phyloP scores from a whole-genome alignment of 2,113 vertebrate species.

The Chloebia gouldiae region DNA sequence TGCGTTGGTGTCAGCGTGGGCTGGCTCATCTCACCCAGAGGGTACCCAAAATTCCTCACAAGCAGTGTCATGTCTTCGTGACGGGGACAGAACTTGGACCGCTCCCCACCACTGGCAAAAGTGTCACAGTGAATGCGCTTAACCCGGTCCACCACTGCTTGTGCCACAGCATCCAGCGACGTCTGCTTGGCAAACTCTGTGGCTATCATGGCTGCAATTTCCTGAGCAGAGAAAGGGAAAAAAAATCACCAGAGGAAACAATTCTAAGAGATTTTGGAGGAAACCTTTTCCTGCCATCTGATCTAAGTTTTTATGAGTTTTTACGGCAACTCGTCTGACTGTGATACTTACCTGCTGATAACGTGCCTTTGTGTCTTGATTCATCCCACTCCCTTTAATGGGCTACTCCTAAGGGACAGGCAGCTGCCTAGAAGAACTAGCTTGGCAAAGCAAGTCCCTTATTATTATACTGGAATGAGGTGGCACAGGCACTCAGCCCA shows the following conservation, averaged over 20 bases:
- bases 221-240: slow-evolving; percentile 61
- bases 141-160: slow-evolving; percentile 94
- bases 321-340: neutral
- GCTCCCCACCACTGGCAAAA: slow-evolving; percentile 87
- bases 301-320: neutral
- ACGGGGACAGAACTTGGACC: slow-evolving; percentile 84
- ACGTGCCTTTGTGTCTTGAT: neutral
- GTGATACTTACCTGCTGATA: neutral
- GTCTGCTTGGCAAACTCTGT: slow-evolving; percentile 94
- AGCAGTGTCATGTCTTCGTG: slow-evolving; percentile 98
- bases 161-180: slow-evolving; percentile 87
- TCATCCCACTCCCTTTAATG: neutral
- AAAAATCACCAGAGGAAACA: neutral
- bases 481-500: neutral
- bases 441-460: neutral
- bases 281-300: neutral
- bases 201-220: slow-evolving; percentile 96
- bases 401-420: neutral
- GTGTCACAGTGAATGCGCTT: slow-evolving; percentile 91
- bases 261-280: neutral
- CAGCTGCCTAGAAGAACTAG: neutral
- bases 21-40: slow-evolving; percentile 83
- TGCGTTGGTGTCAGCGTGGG: slow-evolving; percentile 81
- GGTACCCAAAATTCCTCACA: slow-evolving; percentile 91
- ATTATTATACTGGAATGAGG: neutral